Base-by-base conservation (phyloP, 2,113 vertebrate species). In the Microtus montanus region DNA sequence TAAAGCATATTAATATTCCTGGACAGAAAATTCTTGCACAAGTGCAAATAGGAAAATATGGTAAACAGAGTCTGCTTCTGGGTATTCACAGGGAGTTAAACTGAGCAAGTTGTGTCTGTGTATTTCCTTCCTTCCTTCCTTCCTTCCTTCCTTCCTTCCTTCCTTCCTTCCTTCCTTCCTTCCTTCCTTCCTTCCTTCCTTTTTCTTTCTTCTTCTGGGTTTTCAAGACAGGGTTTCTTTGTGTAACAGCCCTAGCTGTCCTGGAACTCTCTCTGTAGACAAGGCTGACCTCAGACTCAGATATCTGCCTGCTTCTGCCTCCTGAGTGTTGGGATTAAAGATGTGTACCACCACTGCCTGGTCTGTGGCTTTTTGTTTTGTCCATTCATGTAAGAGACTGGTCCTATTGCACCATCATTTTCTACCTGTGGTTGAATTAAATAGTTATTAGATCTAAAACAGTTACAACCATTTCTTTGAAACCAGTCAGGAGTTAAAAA, bases 1-100 rank as follows among this genome's bases (percentile, higher is more conserved):
- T 78, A 33, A 49, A 78, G 15, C 47, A 78, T 93, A 79, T 84
- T 66, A 71, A 85, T 93, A 77, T 84, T 94, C 33, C 90, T 80
- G 4, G 10, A 22, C 35, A 54, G 38, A 96, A 84, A 85, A 49
- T 17, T n/a, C 44, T 19, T 66, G 20, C 30, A 19, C 71, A 44
- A 95, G 30, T 22, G 2, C 12, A 71, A 66, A n/a, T 54, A 75
- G 74, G 74, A 9, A 95, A 44, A 64, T 70, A 90, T 82, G 86
- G 89, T 66, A 91, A 91, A 77, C 58, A 30, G 33, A 66, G 30
- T 89, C 41, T 82, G 41, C 71, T 90, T 86, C 74, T 85, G 38
- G 6, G 75, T 24, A 26, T 79, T 19, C 33, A 82, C 41, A 24
- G 78, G 49, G 13, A 80, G 33, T 35, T 80, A 6, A 13, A 22